phyloP scores from a whole-genome alignment of 2,888 invertebrate genomes.

The Onthophagus sagittarius region DNA sequence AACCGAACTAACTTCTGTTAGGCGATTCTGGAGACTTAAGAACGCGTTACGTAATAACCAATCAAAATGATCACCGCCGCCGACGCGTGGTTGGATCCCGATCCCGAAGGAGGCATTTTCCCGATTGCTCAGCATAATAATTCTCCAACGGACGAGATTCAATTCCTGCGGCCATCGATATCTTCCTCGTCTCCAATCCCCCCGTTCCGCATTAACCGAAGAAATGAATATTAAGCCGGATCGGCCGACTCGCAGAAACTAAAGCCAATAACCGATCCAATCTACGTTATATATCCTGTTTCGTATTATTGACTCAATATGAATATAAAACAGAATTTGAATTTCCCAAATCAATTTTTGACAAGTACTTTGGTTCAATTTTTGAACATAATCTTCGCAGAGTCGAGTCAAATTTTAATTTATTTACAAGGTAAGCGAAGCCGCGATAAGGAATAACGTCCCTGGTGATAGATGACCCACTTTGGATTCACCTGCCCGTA shows the following conservation, averaged over 20 bases:
- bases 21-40: not conserved
- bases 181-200: too few species aligned
- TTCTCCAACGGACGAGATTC: not conserved
- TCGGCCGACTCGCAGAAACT: not conserved
- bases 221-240: not conserved
- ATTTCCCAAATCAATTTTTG: not conserved
- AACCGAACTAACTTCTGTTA: not conserved
- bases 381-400: not conserved
- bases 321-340: too few species aligned
- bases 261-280: not conserved
- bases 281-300: not conserved
- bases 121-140: not conserved
- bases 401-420: not conserved
- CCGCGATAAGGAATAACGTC: slow-evolving; percentile 2
- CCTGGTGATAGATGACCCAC: slow-evolving; percentile 26
- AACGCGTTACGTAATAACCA: not conserved
- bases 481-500: slow-evolving; percentile 26
- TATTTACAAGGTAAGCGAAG: not conserved
- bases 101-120: not conserved
- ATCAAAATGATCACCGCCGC: not conserved
- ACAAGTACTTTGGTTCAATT: not conserved
- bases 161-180: not conserved
- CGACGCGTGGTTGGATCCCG: not conserved
- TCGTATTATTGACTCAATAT: too few species aligned
- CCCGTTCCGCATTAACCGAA: not conserved